These are phyloP conservation scores for Solen grandis DNA, from an alignment of 1,140 invertebrate genomes.

Conservation along the genomic window DNA sequence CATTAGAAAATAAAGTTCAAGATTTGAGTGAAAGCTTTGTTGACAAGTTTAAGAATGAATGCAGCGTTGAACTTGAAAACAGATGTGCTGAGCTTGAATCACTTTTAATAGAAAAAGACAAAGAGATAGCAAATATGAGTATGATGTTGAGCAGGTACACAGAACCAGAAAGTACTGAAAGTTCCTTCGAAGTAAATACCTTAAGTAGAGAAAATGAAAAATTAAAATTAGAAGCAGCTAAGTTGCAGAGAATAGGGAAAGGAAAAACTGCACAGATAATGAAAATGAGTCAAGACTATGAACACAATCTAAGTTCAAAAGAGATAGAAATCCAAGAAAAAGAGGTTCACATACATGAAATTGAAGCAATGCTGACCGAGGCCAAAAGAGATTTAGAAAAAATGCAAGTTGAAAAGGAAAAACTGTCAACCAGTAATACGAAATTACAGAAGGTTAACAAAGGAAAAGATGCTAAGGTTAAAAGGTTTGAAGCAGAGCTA, in stretches of 20 bases:
- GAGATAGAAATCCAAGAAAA: slow-evolving; percentile 30
- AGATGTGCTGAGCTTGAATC: slow-evolving; percentile 27
- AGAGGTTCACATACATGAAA: slow-evolving; percentile 1
- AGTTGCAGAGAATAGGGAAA: slow-evolving; percentile 47
- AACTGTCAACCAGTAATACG: slow-evolving; percentile 19
- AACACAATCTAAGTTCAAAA: slow-evolving; percentile 16
- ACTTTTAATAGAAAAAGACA: slow-evolving; percentile 32
- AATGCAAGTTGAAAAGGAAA: slow-evolving; percentile 30
- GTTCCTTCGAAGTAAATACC: slow-evolving; percentile 8
- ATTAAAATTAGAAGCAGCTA: slow-evolving; percentile 32
- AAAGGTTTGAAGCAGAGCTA: slow-evolving; percentile 40
- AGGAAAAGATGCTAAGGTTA: slow-evolving; percentile 55
- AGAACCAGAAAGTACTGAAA: background rate
- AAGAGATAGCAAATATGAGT: slow-evolving; percentile 30
- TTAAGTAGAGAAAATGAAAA: slow-evolving; percentile 54
- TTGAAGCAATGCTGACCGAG: slow-evolving; percentile 7
- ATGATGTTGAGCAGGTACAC: background rate
- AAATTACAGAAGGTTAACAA: slow-evolving; percentile 48
- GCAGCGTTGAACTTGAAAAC: slow-evolving; percentile 22
- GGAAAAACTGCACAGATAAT: slow-evolving; percentile 51
- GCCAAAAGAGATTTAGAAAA: slow-evolving; percentile 10
- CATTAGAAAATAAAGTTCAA: slow-evolving; percentile 50
- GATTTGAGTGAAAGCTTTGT: slow-evolving; percentile 43
- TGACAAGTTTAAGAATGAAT: slow-evolving; percentile 19
- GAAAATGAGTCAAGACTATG: slow-evolving; percentile 39